Evolutionary conservation across 2,888 invertebrate species (phyloP).

Genomic region (Tridacna crocea): DNA sequence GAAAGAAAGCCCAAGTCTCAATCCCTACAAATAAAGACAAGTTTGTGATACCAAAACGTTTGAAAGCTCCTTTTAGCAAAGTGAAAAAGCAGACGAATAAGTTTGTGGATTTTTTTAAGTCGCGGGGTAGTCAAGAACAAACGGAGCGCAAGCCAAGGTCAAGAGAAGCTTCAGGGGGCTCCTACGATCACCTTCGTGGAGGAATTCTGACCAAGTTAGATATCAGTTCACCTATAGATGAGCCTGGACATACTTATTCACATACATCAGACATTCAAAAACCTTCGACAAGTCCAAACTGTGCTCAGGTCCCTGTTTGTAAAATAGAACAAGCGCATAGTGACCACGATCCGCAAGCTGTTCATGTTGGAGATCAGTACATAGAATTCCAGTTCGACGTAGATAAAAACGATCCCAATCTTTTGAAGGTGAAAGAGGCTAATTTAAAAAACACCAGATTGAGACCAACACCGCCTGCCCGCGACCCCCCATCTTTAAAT

Average conservation of each 20-base stretch:
- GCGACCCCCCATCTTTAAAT: constrained; percentile 38
- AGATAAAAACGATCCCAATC: constrained; percentile 31
- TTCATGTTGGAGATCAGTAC: constrained; percentile 45
- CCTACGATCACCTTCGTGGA: constrained; percentile 41
- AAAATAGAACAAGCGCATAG: background rate
- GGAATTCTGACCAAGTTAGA: background rate
- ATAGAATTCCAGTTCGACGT: constrained; percentile 47
- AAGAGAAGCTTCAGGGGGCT: constrained; percentile 22
- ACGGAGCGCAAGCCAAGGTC: constrained; percentile 3
- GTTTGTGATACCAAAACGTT: background rate
- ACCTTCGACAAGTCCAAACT: background rate
- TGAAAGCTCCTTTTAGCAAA: constrained; percentile 24
- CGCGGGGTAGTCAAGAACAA: constrained; percentile 29
- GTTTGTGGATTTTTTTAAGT: constrained; percentile 36
- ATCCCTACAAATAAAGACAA: background rate
- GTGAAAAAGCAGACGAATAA: constrained; percentile 21
- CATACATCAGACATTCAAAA: constrained; percentile 20
- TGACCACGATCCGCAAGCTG: constrained; percentile 32
- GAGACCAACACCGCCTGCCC: constrained; percentile 26
- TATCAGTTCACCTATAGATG: constrained; percentile 21
- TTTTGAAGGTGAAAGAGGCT: constrained; percentile 20
- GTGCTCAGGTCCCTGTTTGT: background rate
- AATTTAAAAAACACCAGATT: background rate
- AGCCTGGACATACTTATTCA: constrained; percentile 28
- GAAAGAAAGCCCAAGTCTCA: no score